Base-by-base conservation (phyloP, 2,888 invertebrate species). In the Taenaris catops region DNA sequence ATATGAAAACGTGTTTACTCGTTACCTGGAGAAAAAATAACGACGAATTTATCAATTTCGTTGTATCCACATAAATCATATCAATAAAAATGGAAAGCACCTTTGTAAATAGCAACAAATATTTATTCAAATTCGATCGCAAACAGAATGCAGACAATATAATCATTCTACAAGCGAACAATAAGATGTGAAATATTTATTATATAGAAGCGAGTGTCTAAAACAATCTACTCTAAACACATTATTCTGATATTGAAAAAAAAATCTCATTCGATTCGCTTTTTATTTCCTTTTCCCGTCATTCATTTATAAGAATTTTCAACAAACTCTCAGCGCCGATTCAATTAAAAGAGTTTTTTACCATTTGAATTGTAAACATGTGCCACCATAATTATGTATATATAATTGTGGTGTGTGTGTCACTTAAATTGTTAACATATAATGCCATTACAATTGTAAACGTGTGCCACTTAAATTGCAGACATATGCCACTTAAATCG, bases 241-340 rank as follows among this genome's bases (percentile, higher is more conserved):
- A 34, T 46, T 41, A 38, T 42, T 40, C 18, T 33, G 24, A 41
- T 41, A 44, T 38, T 40, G 39, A 42, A 41, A 48, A 44, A 48
- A 44, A 34, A 41, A 36, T 44, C 51, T 38, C 34, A 38, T 38
- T 44, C 40, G 40, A 44, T 38, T 38, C 31, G 16, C 39, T 29
- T 20, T 31, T 39, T 38, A 38, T 40, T 37, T 38, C 33, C 29
- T 38, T 26, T 39, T 35, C 33, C 27, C 18, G 18, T 34, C 34
- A 14, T 29, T 41, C 25, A 45, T 40, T 38, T 35, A 26, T 40
- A 40, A 35, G 20, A 35, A 35, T 29, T 35, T 33, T 38, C 25
- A 25, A 31, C 16, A 11, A 37, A 45, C 39, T 42, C 42, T 39
- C 36, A 17, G 21, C 23, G 29, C 25, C 35, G 36, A 41, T 41